These are phyloP conservation scores for Acanthosepion lycidas DNA, from an alignment of 2,888 invertebrate species.

Conservation along the genomic window DNA sequence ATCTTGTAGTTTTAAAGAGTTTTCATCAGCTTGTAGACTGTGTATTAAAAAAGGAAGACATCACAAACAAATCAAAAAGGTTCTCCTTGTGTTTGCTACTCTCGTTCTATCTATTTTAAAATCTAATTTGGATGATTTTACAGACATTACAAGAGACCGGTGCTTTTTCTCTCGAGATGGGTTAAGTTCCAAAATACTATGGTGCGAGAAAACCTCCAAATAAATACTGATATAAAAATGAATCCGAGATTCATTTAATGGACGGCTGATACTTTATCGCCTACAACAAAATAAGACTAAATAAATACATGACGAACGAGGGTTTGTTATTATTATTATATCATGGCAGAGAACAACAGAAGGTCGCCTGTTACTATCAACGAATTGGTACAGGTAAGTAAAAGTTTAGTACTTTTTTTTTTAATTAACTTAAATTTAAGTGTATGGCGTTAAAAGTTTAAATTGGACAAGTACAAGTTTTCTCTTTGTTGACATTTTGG, in stretches of 20 bases:
- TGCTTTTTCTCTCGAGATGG: background rate
- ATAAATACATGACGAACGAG: background rate
- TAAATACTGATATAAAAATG: too few species aligned
- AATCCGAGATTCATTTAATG: too few species aligned
- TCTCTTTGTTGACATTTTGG: background rate
- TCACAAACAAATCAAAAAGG: background rate
- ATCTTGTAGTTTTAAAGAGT: background rate
- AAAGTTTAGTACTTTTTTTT: background rate
- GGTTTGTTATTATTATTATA: background rate
- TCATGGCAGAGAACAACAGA: conserved; percentile 53
- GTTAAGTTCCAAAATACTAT: background rate
- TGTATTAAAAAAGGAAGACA: background rate
- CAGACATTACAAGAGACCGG: background rate
- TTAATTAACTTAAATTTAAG: background rate
- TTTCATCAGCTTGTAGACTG: background rate
- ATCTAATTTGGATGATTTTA: background rate
- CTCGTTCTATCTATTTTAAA: background rate
- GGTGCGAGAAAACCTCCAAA: background rate
- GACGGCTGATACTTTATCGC: background rate
- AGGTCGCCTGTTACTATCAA: conserved; percentile 67
- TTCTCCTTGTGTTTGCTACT: background rate
- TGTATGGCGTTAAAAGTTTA: background rate
- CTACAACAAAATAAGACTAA: background rate
- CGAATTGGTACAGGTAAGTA: conserved; percentile 66
- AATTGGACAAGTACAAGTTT: background rate